A percentile compares a stretch with the other conserved stretches of the same genome.
phyloP scores from a whole-genome alignment of 2,113 vertebrate genomes.

The Gymnocephalus cernua region DNA sequence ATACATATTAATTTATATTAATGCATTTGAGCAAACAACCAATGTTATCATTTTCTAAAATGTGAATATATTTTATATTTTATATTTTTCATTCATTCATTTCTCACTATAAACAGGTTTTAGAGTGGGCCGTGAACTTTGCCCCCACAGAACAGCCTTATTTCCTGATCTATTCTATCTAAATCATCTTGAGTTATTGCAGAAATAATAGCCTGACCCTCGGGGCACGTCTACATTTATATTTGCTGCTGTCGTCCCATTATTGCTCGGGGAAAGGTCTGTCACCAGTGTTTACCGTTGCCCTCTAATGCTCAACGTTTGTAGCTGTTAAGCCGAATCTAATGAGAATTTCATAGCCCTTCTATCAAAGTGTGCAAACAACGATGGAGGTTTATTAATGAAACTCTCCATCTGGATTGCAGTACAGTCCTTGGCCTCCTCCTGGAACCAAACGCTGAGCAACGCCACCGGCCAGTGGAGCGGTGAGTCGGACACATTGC shows the following conservation, averaged over 20 bases:
- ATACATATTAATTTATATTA: no score
- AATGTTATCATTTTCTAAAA: background rate
- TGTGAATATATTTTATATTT: no score
- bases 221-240: conserved; percentile 65
- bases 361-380: conserved; percentile 36
- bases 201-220: conserved; percentile 60
- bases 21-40: background rate
- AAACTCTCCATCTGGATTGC: conserved; percentile 54
- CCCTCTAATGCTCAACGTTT: conserved; percentile 53
- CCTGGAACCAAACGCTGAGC: conserved; percentile 76
- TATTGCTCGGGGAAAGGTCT: conserved; percentile 65
- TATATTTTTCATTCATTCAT: background rate
- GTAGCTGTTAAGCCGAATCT: conserved; percentile 57
- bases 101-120: background rate
- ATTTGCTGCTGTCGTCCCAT: conserved; percentile 46
- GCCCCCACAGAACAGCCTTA: conserved; percentile 17
- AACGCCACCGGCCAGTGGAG: conserved; percentile 67
- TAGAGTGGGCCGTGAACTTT: conserved; percentile 6
- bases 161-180: conserved; percentile 44
- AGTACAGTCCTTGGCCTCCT: conserved; percentile 71
- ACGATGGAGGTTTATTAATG: conserved; percentile 47
- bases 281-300: conserved; percentile 71
- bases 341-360: conserved; percentile 58
- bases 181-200: conserved; percentile 54
- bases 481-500: conserved; percentile 55